A percentile compares a stretch with the other conserved stretches of the same genome.
Evolutionary conservation across 35 echinoderm and acorn worm species (phyloP).

Genomic region (Chiridota heheva): DNA sequence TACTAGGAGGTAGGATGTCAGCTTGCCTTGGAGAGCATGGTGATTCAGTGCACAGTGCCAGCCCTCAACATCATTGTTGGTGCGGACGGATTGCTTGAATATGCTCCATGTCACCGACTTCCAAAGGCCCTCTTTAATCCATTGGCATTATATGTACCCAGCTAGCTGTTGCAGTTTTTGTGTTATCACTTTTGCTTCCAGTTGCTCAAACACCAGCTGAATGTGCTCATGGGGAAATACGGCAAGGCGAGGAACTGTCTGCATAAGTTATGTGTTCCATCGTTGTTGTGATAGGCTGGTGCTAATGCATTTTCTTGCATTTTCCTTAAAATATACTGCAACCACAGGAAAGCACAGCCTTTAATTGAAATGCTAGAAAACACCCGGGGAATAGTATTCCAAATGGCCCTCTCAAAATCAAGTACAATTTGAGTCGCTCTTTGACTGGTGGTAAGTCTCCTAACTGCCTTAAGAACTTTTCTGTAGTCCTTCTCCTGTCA

Average conservation of each 20-base stretch:
- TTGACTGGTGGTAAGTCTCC: too few relatives aligned
- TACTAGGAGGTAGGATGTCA: conserved; percentile 15
- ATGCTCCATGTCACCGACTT: not conserved
- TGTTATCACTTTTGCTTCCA: conserved; percentile 3
- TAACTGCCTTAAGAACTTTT: not conserved
- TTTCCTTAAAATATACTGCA: conserved; percentile 51
- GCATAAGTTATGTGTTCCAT: conserved; percentile 2
- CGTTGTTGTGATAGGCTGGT: conserved; percentile 32
- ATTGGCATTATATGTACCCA: not conserved
- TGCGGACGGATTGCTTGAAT: conserved; percentile 3
- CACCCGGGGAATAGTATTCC: not conserved
- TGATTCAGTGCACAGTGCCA: conserved; percentile 41
- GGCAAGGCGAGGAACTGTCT: conserved; percentile 27
- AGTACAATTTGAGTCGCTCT: conserved; percentile 3
- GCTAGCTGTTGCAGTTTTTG: not conserved
- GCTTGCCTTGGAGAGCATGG: conserved; percentile 1
- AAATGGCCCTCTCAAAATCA: conserved; percentile 15
- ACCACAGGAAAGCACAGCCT: conserved; percentile 34
- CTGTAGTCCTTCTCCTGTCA: conserved; percentile 37
- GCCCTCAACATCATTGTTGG: conserved; percentile 17
- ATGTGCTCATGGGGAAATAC: conserved; percentile 46
- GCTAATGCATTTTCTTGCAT: conserved; percentile 30
- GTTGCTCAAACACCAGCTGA: not conserved
- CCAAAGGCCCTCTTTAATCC: conserved; percentile 10
- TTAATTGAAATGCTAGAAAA: conserved; percentile 20